phyloP scores from a whole-genome alignment of 1,140 invertebrate genomes.

The Lerema accius region DNA sequence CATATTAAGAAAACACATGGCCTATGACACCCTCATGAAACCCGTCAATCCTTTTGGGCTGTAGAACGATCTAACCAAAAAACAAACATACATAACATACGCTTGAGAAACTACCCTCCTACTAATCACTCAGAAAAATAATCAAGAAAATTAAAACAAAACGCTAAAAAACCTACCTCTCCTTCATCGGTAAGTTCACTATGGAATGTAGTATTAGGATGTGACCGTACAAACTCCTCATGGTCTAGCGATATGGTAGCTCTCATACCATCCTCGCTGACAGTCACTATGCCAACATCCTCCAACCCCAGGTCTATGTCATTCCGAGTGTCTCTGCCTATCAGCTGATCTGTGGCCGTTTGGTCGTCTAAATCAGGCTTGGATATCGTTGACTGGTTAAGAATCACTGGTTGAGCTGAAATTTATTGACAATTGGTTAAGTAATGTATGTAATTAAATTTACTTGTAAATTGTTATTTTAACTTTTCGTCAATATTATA shows the following conservation, averaged over 20 bases:
- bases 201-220: constrained; percentile 80
- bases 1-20: too few species aligned
- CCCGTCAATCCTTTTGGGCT: too few species aligned
- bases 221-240: constrained; percentile 76
- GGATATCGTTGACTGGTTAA: constrained; percentile 52
- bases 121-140: too few species aligned
- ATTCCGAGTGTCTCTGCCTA: constrained; percentile 52
- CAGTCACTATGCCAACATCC: constrained; percentile 72
- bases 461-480: too few species aligned
- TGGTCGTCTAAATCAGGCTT: constrained; percentile 72
- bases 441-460: too few species aligned
- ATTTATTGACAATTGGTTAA: constrained; percentile 12
- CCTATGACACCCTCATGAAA: too few species aligned
- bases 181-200: constrained; percentile 69
- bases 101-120: too few species aligned
- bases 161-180: constrained; percentile 44
- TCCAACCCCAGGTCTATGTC: constrained; percentile 58
- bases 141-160: too few species aligned
- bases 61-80: too few species aligned
- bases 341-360: constrained; percentile 65
- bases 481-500: too few species aligned
- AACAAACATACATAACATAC: too few species aligned
- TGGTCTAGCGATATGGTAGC: constrained; percentile 63
- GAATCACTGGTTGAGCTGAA: constrained; percentile 62
- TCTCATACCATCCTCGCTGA: constrained; percentile 63